Evolutionary conservation across 30 jellyfish, hydroid and myxozoan species (phyloP).

Genomic region (Cassiopea xamachana): DNA sequence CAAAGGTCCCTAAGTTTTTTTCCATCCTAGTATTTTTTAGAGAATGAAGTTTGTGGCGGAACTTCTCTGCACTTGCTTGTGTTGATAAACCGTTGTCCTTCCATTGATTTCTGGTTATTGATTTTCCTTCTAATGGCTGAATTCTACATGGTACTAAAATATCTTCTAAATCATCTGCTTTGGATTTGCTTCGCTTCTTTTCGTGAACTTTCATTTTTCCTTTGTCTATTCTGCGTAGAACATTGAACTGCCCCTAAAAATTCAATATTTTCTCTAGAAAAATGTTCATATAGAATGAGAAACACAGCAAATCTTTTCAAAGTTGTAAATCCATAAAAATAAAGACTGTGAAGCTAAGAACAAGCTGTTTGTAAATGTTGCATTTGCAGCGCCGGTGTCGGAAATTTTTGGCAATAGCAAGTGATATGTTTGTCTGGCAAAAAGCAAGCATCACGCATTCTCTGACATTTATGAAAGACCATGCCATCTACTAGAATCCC

Average conservation of each 20-base stretch:
- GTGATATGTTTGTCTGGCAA: too few relatives aligned
- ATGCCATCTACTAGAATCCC: too few relatives aligned
- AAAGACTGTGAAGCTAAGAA: neutral
- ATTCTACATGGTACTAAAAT: slow-evolving; percentile 17
- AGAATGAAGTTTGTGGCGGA: neutral
- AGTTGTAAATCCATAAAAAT: neutral
- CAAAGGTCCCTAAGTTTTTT: neutral
- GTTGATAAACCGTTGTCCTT: neutral
- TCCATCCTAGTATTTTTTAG: neutral
- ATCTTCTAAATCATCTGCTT: slow-evolving; percentile 13
- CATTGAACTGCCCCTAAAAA: slow-evolving; percentile 33
- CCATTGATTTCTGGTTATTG: neutral
- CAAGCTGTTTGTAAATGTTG: too few relatives aligned
- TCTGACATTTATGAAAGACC: too few relatives aligned
- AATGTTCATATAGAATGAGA: neutral
- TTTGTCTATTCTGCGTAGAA: slow-evolving; percentile 18
- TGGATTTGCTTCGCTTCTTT: slow-evolving; percentile 1
- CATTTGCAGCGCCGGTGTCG: too few relatives aligned
- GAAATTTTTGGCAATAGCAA: too few relatives aligned
- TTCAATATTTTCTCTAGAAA: neutral
- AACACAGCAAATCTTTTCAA: neutral
- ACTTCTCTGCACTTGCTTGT: neutral
- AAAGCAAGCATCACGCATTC: too few relatives aligned
- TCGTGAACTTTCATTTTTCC: neutral
- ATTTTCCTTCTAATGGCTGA: neutral